phyloP scores from a whole-genome alignment of 2,797 vertebrate species.

The Oryzias dopingdopingensis region DNA sequence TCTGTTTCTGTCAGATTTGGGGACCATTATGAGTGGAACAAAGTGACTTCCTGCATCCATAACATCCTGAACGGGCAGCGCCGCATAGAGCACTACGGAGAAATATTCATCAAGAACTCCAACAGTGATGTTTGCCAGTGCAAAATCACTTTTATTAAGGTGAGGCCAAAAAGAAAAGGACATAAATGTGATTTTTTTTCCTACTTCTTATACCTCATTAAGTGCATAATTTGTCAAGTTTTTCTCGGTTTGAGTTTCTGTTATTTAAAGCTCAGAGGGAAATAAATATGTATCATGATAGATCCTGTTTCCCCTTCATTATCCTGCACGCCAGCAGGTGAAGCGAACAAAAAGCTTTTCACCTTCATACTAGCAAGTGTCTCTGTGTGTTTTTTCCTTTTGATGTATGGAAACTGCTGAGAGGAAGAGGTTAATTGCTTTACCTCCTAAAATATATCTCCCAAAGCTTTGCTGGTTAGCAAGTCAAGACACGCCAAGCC shows the following conservation, averaged over 20 bases:
- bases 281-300: neutral
- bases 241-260: neutral
- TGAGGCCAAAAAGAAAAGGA: conserved; percentile 46
- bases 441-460: conserved; percentile 40
- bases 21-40: conserved; percentile 98
- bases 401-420: conserved; percentile 27
- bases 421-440: conserved; percentile 59
- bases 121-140: conserved; percentile 87
- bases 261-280: neutral
- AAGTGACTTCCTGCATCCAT: conserved; percentile 97
- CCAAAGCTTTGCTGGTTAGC: conserved; percentile 36
- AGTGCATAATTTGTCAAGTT: no score
- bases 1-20: conserved; percentile 74
- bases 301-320: conserved; percentile 12
- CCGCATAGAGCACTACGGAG: conserved; percentile 99
- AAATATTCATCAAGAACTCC: conserved; percentile 91
- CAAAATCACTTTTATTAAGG: conserved; percentile 97
- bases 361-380: conserved; percentile 15
- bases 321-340: conserved; percentile 8
- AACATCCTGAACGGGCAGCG: conserved; percentile 97
- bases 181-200: neutral
- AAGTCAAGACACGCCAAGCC: conserved; percentile 49
- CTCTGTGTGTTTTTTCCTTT: conserved; percentile 13
- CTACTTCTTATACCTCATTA: no score
- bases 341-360: conserved; percentile 12